Evolutionary conservation across 2,888 invertebrate species (phyloP).

Genomic region (Thalpophila matura): DNA sequence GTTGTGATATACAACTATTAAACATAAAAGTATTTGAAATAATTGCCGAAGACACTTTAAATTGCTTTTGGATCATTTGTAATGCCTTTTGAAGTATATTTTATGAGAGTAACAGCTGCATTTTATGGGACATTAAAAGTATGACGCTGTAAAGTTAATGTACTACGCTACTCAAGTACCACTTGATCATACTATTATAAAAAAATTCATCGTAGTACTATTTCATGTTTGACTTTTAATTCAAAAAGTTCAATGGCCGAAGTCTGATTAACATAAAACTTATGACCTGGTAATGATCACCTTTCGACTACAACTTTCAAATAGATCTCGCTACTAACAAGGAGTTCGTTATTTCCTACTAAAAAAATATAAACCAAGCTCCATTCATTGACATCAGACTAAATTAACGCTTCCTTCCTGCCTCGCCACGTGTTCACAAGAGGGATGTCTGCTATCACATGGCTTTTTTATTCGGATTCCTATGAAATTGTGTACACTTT

Average conservation of each 20-base stretch:
- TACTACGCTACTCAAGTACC: slow-evolving; percentile 5
- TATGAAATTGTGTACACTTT: slow-evolving; percentile 59
- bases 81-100: no score
- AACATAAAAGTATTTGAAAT: background rate
- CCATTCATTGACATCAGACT: slow-evolving; percentile 70
- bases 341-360: slow-evolving; percentile 35
- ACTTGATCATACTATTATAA: slow-evolving; percentile 19
- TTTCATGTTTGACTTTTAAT: no score
- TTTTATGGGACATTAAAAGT: slow-evolving; percentile 18
- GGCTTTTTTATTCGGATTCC: slow-evolving; percentile 66
- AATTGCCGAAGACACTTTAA: background rate
- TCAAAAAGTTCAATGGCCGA: slow-evolving; percentile 12
- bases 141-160: no score
- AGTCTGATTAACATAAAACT: slow-evolving; percentile 6
- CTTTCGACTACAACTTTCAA: slow-evolving; percentile 24
- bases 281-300: slow-evolving; percentile 6
- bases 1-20: background rate
- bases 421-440: slow-evolving; percentile 72
- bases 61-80: background rate
- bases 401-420: slow-evolving; percentile 80
- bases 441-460: slow-evolving; percentile 61
- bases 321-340: slow-evolving; percentile 35
- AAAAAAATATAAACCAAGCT: slow-evolving; percentile 47
- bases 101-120: no score
- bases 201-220: slow-evolving; percentile 17